Percentiles rank a stretch among this genome's conserved stretches.
Evolutionary conservation across 35 echinoderm and acorn worm genomes (phyloP).

Genomic region (Lytechinus pictus): DNA sequence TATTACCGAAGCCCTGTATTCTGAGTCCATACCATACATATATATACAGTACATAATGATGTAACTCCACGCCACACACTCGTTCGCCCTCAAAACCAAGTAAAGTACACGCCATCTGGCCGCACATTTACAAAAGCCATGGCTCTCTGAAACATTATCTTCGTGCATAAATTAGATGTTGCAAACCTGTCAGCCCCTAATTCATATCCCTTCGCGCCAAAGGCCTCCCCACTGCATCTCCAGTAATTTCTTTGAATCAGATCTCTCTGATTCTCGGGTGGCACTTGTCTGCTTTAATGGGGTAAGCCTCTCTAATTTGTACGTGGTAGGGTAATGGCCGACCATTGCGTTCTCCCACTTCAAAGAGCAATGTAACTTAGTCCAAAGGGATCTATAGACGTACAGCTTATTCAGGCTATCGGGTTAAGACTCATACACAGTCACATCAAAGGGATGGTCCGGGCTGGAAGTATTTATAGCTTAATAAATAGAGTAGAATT

Average conservation of each 20-base stretch:
- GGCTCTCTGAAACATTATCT: slow-evolving; percentile 9
- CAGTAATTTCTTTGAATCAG: slow-evolving; percentile 3
- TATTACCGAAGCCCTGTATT: too few relatives aligned
- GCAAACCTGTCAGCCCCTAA: neutral
- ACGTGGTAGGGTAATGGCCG: slow-evolving; percentile 6
- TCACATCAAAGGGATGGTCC: too few relatives aligned
- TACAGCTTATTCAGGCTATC: slow-evolving; percentile 1
- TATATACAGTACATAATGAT: too few relatives aligned
- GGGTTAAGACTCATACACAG: neutral
- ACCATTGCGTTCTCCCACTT: neutral
- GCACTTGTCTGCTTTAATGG: neutral
- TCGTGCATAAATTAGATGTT: slow-evolving; percentile 40
- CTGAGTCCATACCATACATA: too few relatives aligned
- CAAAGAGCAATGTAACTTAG: neutral
- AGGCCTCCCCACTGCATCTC: neutral
- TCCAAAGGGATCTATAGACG: neutral
- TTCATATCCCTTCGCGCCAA: slow-evolving; percentile 1
- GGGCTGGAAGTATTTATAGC: too few relatives aligned
- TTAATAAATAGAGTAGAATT: too few relatives aligned
- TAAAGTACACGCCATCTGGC: neutral
- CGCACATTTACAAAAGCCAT: neutral
- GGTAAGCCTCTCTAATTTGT: neutral
- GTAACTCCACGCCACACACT: too few relatives aligned
- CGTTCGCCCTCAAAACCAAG: neutral
- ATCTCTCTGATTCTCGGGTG: neutral